Percentiles rank a stretch among this genome's conserved stretches.
These are phyloP conservation scores for Amazona guildingii DNA, from an alignment of 2,113 vertebrate genomes.

Conservation along the genomic window DNA sequence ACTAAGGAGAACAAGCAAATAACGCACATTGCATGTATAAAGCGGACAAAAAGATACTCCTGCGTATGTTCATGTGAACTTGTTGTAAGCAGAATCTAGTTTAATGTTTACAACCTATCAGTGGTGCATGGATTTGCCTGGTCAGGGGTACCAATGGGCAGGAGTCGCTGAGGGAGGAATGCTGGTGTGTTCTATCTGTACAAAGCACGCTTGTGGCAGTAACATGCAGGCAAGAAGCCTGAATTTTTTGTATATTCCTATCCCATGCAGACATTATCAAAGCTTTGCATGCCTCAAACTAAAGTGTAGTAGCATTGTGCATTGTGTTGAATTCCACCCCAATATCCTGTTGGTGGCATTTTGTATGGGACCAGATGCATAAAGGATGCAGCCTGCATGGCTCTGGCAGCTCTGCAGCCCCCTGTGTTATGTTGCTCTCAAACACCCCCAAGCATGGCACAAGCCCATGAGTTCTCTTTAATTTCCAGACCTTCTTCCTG, in stretches of 20 bases:
- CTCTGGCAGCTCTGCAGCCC: not conserved
- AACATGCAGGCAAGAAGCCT: not conserved
- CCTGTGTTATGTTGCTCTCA: rapidly evolving
- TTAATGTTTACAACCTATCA: rapidly evolving
- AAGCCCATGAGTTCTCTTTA: rapidly evolving
- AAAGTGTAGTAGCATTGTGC: rapidly evolving
- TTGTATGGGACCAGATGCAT: rapidly evolving
- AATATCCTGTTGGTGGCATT: rapidly evolving
- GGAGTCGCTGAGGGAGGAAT: not conserved
- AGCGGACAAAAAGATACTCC: not conserved
- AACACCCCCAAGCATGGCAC: too few relatives aligned
- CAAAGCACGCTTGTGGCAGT: rapidly evolving
- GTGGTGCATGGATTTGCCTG: not conserved
- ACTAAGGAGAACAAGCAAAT: rapidly evolving
- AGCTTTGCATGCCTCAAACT: not conserved
- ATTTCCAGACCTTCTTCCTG: not conserved
- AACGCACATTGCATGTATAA: rapidly evolving
- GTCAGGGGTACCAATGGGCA: not conserved
- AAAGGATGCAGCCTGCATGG: not conserved
- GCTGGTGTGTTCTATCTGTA: rapidly evolving
- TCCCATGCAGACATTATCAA: not conserved
- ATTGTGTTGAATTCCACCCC: not conserved
- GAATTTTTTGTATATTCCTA: not conserved
- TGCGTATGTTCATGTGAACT: rapidly evolving
- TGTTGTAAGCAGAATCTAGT: not conserved